Percentiles rank a stretch among this genome's conserved stretches.
Conservation (phyloP, 2,888 invertebrate genomes). For the Rhamphomyia laevipes region DNA sequence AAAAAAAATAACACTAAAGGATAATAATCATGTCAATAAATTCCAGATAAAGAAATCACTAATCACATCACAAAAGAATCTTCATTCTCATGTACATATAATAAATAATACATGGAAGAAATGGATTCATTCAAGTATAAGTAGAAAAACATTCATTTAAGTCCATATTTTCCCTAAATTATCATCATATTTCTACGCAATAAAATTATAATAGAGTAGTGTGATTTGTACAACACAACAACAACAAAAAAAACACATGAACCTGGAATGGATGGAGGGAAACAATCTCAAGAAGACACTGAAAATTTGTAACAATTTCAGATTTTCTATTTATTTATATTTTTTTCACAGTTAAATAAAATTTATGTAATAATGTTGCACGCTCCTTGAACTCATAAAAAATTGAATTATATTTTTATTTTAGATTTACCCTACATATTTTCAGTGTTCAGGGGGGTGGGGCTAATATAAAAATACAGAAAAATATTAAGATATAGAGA, state of each 20-base stretch:
- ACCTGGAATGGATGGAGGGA: background rate
- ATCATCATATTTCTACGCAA: background rate
- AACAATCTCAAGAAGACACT: background rate
- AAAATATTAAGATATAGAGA: no score
- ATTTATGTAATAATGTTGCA: background rate
- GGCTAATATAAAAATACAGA: no score
- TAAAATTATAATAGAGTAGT: slow-evolving; percentile 1
- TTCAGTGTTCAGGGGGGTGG: no score
- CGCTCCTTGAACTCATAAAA: background rate
- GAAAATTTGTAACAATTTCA: no score
- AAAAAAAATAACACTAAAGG: background rate
- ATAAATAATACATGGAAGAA: no score
- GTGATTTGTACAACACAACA: background rate
- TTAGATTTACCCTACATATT: no score
- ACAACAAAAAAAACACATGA: background rate
- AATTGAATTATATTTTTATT: no score
- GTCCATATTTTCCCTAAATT: no score
- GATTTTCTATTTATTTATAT: no score
- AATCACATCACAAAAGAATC: slow-evolving; percentile 13
- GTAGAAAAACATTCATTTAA: no score
- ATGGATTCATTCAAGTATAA: no score
- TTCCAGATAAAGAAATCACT: slow-evolving; percentile 13
- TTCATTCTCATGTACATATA: background rate
- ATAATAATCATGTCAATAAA: slow-evolving; percentile 9
- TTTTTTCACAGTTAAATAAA: no score